These are phyloP conservation scores for Mythimna ferrago DNA, from an alignment of 2,888 invertebrate species.

Conservation along the genomic window DNA sequence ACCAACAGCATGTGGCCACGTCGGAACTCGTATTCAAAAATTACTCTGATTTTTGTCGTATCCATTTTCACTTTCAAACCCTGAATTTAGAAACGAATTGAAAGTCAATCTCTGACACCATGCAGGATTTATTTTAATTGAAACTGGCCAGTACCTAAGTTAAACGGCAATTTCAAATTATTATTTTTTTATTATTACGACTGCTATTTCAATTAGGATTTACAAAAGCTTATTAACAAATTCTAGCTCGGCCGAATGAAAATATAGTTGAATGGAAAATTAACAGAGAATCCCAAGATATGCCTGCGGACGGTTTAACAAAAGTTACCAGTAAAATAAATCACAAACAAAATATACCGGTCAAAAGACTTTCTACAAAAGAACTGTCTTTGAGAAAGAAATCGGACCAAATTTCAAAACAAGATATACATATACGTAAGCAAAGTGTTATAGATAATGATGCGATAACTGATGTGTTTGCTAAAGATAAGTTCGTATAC, in stretches of 20 bases:
- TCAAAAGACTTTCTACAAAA: constrained; percentile 68
- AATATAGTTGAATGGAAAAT: constrained; percentile 79
- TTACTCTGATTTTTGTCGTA: too few relatives aligned
- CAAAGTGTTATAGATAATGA: background rate
- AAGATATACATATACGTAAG: constrained; percentile 16
- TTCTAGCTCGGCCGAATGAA: constrained; percentile 58
- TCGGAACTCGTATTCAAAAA: too few relatives aligned
- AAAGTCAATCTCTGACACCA: too few relatives aligned
- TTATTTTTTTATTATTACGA: too few relatives aligned
- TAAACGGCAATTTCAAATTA: too few relatives aligned
- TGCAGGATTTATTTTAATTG: too few relatives aligned
- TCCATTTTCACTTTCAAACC: too few relatives aligned
- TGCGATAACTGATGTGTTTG: constrained; percentile 11
- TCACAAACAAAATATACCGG: constrained; percentile 40
- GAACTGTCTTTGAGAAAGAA: constrained; percentile 63
- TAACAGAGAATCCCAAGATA: constrained; percentile 57
- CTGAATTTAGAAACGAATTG: too few relatives aligned
- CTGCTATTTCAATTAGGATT: background rate
- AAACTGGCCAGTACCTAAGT: too few relatives aligned
- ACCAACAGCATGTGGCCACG: background rate
- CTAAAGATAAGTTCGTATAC: constrained; percentile 67
- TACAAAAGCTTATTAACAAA: background rate
- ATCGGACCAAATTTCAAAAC: constrained; percentile 44
- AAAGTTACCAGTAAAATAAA: constrained; percentile 68
- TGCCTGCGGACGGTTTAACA: constrained; percentile 24